Percentiles rank a stretch among this genome's conserved stretches.
These are phyloP conservation scores for Lepidochitona cinerea DNA, from an alignment of 2,888 invertebrate species.

Conservation along the genomic window DNA sequence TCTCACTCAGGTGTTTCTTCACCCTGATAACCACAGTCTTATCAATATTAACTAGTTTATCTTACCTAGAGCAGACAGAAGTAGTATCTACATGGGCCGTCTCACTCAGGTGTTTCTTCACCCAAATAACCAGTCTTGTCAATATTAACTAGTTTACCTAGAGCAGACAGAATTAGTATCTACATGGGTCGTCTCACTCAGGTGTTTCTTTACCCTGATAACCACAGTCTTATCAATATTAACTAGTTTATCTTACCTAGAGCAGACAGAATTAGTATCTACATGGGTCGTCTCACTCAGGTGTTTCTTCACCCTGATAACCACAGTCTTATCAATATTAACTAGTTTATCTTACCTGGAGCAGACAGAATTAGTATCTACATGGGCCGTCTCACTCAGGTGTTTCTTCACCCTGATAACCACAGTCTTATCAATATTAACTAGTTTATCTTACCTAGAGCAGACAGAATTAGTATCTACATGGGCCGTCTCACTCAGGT, in stretches of 20 bases:
- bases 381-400: conserved; percentile 33
- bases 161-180: conserved; percentile 17
- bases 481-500: conserved; percentile 39
- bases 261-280: conserved; percentile 15
- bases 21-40: conserved; percentile 56
- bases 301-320: conserved; percentile 60
- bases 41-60: conserved; percentile 23
- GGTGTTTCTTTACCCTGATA: conserved; percentile 56
- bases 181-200: conserved; percentile 32
- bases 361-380: conserved; percentile 14
- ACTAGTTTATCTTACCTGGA: conserved; percentile 16
- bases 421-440: conserved; percentile 43
- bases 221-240: conserved; percentile 50
- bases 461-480: conserved; percentile 14
- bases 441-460: conserved; percentile 16
- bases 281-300: conserved; percentile 33
- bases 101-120: conserved; percentile 56
- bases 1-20: conserved; percentile 52
- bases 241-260: conserved; percentile 14
- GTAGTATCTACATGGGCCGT: conserved; percentile 16
- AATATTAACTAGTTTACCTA: conserved; percentile 12
- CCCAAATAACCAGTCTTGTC: conserved; percentile 56
- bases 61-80: conserved; percentile 24
- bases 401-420: conserved; percentile 60
- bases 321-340: conserved; percentile 44